Percentiles rank a stretch among this genome's conserved stretches.
phyloP scores from a whole-genome alignment of 2,797 vertebrate species.

The Potorous gilbertii region DNA sequence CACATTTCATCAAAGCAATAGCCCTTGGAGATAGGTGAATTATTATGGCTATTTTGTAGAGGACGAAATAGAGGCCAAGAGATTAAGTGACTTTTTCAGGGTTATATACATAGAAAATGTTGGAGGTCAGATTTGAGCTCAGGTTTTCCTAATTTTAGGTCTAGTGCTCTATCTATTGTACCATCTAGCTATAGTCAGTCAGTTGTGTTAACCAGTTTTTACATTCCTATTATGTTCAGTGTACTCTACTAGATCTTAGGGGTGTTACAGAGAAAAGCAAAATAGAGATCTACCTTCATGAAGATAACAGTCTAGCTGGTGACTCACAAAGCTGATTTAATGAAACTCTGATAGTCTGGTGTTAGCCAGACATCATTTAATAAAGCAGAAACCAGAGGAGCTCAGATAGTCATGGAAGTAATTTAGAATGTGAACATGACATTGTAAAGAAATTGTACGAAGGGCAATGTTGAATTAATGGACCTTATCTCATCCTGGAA shows the following conservation, averaged over 20 bases:
- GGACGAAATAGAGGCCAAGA: background rate
- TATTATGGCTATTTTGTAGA: background rate
- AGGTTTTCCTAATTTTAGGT: background rate
- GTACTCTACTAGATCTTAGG: background rate
- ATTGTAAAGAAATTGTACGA: background rate
- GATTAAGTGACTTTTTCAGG: background rate
- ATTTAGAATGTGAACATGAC: background rate
- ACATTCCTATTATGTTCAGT: background rate
- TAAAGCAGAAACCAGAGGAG: background rate
- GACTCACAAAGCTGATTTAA: background rate
- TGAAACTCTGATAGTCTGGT: background rate
- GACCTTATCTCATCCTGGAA: background rate
- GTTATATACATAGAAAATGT: background rate
- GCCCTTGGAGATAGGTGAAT: background rate
- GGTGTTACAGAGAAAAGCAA: background rate
- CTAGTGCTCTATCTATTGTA: background rate
- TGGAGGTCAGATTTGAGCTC: background rate
- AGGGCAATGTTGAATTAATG: background rate
- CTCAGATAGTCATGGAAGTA: background rate
- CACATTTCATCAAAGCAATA: background rate
- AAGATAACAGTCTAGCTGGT: background rate
- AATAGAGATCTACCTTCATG: background rate
- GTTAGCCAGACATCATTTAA: background rate
- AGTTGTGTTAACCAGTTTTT: background rate
- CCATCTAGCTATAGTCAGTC: background rate